Base-by-base conservation (phyloP, 2,113 vertebrate genomes). In the Psittacus erithacus region DNA sequence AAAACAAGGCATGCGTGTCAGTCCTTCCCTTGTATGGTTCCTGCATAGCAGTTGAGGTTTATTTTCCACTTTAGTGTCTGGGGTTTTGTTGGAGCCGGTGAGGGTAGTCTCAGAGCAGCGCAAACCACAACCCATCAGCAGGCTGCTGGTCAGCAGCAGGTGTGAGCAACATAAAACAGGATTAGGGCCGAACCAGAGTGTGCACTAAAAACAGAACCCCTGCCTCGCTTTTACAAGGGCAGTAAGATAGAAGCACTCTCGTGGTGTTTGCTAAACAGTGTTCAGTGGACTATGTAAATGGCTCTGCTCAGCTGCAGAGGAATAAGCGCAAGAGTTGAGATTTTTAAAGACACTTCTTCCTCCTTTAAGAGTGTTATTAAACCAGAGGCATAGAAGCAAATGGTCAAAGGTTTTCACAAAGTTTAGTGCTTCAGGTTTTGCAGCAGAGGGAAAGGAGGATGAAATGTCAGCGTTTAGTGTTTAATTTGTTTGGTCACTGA, bases 81-180 rank as follows among this genome's bases (percentile, higher is more conserved):
- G 70, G 62, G 91, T 95, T 92, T 83, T 95, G 92, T 81, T 74
- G 81, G 86, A 39, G 81, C 80, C 57, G 71, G 92, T 86, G 76
- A 88, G 93, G 92, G 90, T 96, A 94, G 94, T 89, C 79, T 96
- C 62, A 10, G 82, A 96, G 96, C 97, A 55, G 97, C 71, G 11
- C 73, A 97, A 97, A 91, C 97, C 97, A 82, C 97, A 96, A 86
- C 92, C 96, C 96, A 86, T 97, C 96, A 95, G 97, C 97, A 97
- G 96, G 92, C 97, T 96, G 95, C 97, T 96, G 88, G 97, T 97
- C 97, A 90, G 96, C 95, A 97, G 98, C 98, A 98, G 98, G 98
- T 98, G 98, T 98, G 98, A 98, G 97, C 98, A 98, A 98, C 98
- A 98, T 97, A 97, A 98, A 98, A 98, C 98, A 98, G 98, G 98